Evolutionary conservation across 2,113 vertebrate species (phyloP).

Genomic region (Cyanocitta stelleri): DNA sequence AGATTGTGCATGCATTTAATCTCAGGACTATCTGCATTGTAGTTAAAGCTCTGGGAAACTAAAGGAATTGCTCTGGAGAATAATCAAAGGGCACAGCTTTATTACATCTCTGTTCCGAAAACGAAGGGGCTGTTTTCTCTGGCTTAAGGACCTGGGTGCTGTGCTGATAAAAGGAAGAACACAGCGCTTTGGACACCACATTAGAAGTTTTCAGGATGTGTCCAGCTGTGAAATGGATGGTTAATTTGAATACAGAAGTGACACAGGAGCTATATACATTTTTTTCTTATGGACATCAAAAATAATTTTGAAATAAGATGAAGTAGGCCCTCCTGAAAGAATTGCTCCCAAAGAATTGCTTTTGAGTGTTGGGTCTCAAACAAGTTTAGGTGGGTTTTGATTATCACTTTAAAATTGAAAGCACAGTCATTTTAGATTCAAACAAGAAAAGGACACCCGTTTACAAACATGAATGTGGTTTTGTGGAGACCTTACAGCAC

Average conservation of each 20-base stretch:
- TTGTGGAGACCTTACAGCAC: background rate
- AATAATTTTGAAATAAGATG: background rate
- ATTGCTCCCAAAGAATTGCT: background rate
- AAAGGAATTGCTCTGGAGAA: background rate
- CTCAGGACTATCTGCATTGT: slow-evolving; percentile 34
- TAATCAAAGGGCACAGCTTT: slow-evolving; percentile 46
- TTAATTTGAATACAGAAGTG: background rate
- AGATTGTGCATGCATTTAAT: slow-evolving; percentile 46
- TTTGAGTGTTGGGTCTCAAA: background rate
- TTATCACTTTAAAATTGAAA: background rate
- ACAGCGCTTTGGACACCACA: background rate
- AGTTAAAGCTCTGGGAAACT: slow-evolving; percentile 22
- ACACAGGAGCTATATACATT: background rate
- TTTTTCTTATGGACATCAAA: background rate
- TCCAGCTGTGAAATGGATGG: background rate
- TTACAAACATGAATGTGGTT: accelerated
- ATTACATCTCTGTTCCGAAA: background rate
- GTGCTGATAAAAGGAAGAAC: background rate
- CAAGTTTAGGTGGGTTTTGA: background rate
- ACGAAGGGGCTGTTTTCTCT: background rate
- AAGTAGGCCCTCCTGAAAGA: background rate
- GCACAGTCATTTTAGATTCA: background rate
- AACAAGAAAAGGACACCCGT: background rate
- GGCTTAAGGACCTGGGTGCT: background rate
- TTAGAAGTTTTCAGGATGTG: background rate